A percentile compares a stretch with the other conserved stretches of the same genome.
These are phyloP conservation scores for Corythaixoides concolor DNA, from an alignment of 2,113 vertebrate species.

Conservation along the genomic window DNA sequence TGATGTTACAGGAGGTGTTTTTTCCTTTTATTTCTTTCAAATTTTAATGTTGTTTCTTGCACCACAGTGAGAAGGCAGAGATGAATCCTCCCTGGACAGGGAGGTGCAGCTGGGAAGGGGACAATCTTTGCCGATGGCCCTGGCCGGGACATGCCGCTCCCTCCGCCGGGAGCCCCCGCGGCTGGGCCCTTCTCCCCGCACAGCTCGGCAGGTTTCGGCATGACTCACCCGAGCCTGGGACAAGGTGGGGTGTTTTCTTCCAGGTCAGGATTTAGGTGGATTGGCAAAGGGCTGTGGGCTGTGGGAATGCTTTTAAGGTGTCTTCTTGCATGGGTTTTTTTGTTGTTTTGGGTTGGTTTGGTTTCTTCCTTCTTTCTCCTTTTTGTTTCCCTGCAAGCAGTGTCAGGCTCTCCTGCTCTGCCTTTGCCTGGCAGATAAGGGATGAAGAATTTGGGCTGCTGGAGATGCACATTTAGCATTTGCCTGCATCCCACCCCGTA, in stretches of 20 bases:
- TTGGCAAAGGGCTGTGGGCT: slow-evolving; percentile 30
- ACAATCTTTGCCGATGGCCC: background rate
- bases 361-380: background rate
- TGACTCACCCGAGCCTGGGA: background rate
- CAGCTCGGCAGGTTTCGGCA: background rate
- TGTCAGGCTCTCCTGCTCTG: background rate
- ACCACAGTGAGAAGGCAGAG: background rate
- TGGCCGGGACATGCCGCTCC: fast-evolving
- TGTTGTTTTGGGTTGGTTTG: background rate
- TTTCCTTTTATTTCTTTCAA: too few species aligned
- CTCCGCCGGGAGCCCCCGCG: fast-evolving
- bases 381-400: background rate
- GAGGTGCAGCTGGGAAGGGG: background rate
- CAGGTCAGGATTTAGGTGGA: slow-evolving; percentile 30
- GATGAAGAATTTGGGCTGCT: background rate
- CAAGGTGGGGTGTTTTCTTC: slow-evolving; percentile 23
- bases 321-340: background rate
- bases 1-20: background rate
- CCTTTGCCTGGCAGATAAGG: fast-evolving
- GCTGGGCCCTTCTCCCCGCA: background rate
- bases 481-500: fast-evolving
- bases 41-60: background rate
- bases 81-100: background rate
- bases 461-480: fast-evolving
- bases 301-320: slow-evolving; percentile 33